phyloP scores from a whole-genome alignment of 2,888 invertebrate species.

The Monopis laevigella region DNA sequence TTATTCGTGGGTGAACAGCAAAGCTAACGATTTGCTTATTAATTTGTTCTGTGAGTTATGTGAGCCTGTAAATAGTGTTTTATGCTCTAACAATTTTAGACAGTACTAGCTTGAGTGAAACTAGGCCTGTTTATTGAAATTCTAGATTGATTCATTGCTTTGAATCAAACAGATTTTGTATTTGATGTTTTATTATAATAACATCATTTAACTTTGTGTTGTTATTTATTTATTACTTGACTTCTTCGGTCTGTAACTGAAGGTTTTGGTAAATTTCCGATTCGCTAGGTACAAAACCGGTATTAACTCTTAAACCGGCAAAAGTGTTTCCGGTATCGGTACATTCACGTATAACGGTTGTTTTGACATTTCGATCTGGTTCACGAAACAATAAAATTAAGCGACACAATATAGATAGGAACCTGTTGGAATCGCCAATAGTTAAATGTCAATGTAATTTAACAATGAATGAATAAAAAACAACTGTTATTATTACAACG shows the following conservation, averaged over 20 bases:
- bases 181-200: slow-evolving; percentile 6
- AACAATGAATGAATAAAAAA: too few species aligned
- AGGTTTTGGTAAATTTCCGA: slow-evolving; percentile 6
- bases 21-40: slow-evolving; percentile 10
- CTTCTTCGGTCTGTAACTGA: neutral
- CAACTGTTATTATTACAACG: too few species aligned
- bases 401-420: too few species aligned
- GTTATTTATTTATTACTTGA: too few species aligned
- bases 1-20: too few species aligned
- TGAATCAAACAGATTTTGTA: slow-evolving; percentile 6
- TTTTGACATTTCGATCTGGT: slow-evolving; percentile 51
- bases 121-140: slow-evolving; percentile 1
- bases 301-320: slow-evolving; percentile 2
- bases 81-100: slow-evolving; percentile 7
- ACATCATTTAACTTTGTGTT: too few species aligned
- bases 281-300: neutral
- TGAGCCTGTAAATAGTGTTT: neutral
- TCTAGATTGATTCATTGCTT: neutral
- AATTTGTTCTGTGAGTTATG: slow-evolving; percentile 6
- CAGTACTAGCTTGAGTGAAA: slow-evolving; percentile 5
- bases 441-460: too few species aligned
- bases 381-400: slow-evolving; percentile 56
- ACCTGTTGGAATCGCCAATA: too few species aligned
- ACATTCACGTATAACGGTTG: slow-evolving; percentile 52
- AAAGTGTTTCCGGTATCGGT: slow-evolving; percentile 39